These are phyloP conservation scores for Proisotoma minuta DNA, from an alignment of 2,888 invertebrate species.

Conservation along the genomic window DNA sequence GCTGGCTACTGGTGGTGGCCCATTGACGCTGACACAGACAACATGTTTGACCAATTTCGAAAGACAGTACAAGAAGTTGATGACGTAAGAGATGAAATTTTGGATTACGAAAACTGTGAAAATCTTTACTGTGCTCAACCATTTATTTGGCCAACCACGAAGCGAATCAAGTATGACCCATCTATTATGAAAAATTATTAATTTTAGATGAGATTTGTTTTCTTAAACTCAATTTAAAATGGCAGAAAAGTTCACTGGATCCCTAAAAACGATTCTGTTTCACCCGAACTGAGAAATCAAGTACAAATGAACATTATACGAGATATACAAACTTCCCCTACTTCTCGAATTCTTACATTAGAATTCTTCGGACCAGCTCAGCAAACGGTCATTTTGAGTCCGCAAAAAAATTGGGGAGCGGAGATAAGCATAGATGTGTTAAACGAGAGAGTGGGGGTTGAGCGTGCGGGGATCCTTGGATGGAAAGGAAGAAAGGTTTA, in stretches of 20 bases:
- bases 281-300: constrained; percentile 21
- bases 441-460: constrained; percentile 45
- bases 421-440: constrained; percentile 51
- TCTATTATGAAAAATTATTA: neutral
- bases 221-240: neutral
- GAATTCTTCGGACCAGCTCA: constrained; percentile 52
- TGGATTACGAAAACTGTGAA: constrained; percentile 33
- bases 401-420: constrained; percentile 48
- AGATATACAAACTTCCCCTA: constrained; percentile 12
- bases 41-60: constrained; percentile 30
- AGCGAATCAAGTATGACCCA: constrained; percentile 41
- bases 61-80: constrained; percentile 29
- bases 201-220: neutral
- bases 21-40: constrained; percentile 35
- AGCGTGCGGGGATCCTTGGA: constrained; percentile 46
- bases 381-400: constrained; percentile 51
- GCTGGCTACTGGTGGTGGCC: constrained; percentile 44
- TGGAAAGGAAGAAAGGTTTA: constrained; percentile 50
- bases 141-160: constrained; percentile 39
- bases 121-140: constrained; percentile 43
- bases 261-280: constrained; percentile 23
- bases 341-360: constrained; percentile 23
- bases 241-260: constrained; percentile 43
- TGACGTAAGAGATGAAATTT: constrained; percentile 20
- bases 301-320: constrained; percentile 30